Base-by-base conservation (phyloP, 2,888 invertebrate species). In the Melanostoma scalare region DNA sequence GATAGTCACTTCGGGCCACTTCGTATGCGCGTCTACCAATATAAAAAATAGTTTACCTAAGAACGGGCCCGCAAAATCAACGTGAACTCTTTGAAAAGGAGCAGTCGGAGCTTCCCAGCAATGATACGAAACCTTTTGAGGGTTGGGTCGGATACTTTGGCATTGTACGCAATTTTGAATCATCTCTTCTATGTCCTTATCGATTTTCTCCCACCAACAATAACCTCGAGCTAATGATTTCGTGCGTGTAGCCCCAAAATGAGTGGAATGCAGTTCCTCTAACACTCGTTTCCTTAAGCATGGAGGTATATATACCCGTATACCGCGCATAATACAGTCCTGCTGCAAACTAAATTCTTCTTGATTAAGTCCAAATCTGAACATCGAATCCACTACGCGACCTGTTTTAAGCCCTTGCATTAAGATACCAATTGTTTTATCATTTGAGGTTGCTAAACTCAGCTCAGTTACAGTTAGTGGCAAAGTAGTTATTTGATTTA, bases 21-120 rank as follows among this genome's bases (percentile, higher is more conserved):
- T 92, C 0, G 90, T 89, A 81, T 86, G 87, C 4, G 89, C 86
- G 81, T 91, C 90, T 3, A 89, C 87, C 1, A 91, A 84, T 10
- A 91, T 81, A 3, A 90, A 75, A 42, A 88, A 89, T n/a, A 52
- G 38, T 8, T 38, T 30, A 6, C 61, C 61, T 4, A 61, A n/a
- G 31, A 61, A 61, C 9, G 71, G 38, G 6, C 56, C 71, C 88
- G 68, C 65, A 33, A 75, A 81, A 50, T 86, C 86, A 33, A 84
- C 38, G 71, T 85, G 86, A 6, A 87, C 71, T 69, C 86, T 80
- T 40, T 86, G 48, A 65, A 82, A 87, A n/a, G 86, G 86, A 35
- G 71, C 36, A 10, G 58, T 44, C 6, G 85, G 77, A 5, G 78
- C 10, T 42, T 69, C 42, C 79, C 86, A 86, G 4, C 46, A 61